Evolutionary conservation across 1,140 invertebrate genomes (phyloP).

Genomic region (Heliconius melpomene): DNA sequence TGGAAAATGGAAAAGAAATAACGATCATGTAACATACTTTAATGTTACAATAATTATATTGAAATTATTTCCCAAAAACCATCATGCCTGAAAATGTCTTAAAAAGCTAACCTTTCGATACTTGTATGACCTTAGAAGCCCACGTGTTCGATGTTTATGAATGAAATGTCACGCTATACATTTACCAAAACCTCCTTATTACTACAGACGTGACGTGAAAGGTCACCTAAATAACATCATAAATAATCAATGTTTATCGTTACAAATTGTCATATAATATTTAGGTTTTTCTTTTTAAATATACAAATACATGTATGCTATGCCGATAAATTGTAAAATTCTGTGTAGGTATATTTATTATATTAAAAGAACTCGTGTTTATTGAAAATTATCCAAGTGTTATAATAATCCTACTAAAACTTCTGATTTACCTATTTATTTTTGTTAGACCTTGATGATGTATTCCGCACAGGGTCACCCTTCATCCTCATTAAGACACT

Average conservation of each 20-base stretch:
- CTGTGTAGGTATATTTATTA: no score
- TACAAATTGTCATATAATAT: neutral
- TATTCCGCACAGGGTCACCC: neutral
- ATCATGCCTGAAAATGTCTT: neutral
- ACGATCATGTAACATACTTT: neutral
- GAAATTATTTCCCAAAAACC: neutral
- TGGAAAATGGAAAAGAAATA: neutral
- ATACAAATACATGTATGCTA: no score
- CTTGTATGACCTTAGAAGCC: neutral
- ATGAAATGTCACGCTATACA: conserved; percentile 11
- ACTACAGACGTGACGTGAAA: neutral
- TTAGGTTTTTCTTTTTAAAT: no score
- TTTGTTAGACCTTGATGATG: neutral
- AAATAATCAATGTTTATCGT: neutral
- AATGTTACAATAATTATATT: neutral
- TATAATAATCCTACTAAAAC: no score
- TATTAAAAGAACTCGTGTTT: no score
- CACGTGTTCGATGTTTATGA: conserved; percentile 10
- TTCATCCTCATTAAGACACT: neutral
- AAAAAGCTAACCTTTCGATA: neutral
- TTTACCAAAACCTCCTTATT: conserved; percentile 4
- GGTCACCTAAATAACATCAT: neutral
- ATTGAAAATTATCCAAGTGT: no score
- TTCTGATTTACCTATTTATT: neutral
- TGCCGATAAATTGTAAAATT: no score